phyloP scores from a whole-genome alignment of 2,113 vertebrate species.

The Pygoscelis antarcticus region DNA sequence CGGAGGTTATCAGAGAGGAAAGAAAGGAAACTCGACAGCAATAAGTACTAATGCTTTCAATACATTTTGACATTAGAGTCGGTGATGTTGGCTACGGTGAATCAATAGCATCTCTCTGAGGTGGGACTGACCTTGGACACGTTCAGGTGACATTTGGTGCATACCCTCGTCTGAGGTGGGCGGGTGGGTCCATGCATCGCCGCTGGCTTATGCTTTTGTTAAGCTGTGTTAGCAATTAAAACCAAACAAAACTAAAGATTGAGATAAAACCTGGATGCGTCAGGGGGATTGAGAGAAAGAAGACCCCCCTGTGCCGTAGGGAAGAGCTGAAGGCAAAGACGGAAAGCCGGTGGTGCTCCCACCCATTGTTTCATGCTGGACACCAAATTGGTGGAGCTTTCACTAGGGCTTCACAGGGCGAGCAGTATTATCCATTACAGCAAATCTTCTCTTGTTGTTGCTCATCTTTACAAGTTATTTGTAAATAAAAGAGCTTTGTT shows the following conservation, averaged over 20 bases:
- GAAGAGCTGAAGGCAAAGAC: not conserved
- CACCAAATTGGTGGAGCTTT: not conserved
- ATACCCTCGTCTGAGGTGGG: not conserved
- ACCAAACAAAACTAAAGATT: not conserved
- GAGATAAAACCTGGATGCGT: not conserved
- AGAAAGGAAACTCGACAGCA: not conserved
- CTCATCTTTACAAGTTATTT: not conserved
- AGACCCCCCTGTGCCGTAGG: not conserved
- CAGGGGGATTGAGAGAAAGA: not conserved
- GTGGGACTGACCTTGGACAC: not conserved
- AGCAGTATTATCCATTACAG: not conserved
- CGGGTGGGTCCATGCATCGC: not conserved
- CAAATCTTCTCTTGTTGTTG: not conserved
- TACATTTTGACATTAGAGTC: not conserved
- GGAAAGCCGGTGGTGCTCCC: not conserved
- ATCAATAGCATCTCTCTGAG: not conserved
- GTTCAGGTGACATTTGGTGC: not conserved
- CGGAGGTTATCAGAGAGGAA: not conserved
- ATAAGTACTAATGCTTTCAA: not conserved
- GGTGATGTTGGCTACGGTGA: not conserved
- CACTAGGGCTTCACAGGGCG: not conserved
- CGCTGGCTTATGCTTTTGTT: not conserved
- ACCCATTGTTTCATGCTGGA: accelerated
- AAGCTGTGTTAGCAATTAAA: slow-evolving; percentile 44
- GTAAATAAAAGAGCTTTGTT: not conserved